Evolutionary conservation across 2,888 invertebrate genomes (phyloP).

Genomic region (Oligia fasciuncula): DNA sequence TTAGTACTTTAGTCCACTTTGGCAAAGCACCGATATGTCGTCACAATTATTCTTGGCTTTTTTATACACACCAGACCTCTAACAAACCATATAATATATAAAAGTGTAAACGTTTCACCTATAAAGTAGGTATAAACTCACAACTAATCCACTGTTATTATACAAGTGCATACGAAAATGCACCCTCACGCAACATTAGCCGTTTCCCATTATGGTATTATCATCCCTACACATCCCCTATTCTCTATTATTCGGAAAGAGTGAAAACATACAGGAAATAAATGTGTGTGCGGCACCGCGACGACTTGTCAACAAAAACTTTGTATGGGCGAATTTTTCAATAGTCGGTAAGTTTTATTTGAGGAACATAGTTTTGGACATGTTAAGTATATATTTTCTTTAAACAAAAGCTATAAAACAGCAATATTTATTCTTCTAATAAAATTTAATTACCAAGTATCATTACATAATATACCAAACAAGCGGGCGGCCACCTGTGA

Average conservation of each 20-base stretch:
- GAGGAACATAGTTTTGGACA: background rate
- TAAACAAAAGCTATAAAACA: background rate
- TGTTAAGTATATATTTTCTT: background rate
- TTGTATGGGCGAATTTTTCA: background rate
- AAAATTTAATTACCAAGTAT: background rate
- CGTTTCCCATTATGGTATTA: conserved; percentile 75
- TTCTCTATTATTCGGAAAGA: conserved; percentile 65
- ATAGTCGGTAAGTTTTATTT: background rate
- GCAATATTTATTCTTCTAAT: background rate
- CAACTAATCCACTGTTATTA: conserved; percentile 59
- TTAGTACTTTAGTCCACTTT: too few relatives aligned
- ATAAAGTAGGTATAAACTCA: background rate
- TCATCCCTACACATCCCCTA: conserved; percentile 69
- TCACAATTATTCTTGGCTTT: too few relatives aligned
- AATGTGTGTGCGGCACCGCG: conserved; percentile 16
- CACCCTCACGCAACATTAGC: conserved; percentile 80
- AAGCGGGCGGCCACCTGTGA: too few relatives aligned
- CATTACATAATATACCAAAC: background rate
- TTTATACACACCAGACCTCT: background rate
- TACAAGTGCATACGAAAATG: conserved; percentile 78
- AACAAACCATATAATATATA: background rate
- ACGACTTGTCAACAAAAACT: background rate
- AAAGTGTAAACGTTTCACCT: background rate
- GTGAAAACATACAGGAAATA: conserved; percentile 67
- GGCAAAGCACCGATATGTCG: too few relatives aligned